A percentile compares a stretch with the other conserved stretches of the same genome.
Evolutionary conservation across 2,797 vertebrate species (phyloP).

Genomic region (Phataginus tricuspis): DNA sequence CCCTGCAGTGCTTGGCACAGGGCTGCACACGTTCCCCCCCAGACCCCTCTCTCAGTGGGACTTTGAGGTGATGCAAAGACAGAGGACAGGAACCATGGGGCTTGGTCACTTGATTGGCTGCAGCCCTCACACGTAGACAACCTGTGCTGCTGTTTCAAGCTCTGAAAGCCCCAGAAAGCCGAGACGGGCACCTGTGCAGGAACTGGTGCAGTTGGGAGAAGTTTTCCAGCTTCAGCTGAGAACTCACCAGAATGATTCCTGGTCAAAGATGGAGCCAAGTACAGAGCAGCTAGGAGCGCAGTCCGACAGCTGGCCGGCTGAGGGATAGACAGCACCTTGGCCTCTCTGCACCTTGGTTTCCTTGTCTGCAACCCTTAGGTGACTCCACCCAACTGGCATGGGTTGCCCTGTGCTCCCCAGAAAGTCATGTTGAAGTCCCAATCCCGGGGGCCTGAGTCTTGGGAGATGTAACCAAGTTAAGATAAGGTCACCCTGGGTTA

Average conservation of each 20-base stretch:
- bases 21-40: neutral
- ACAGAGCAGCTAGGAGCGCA: neutral
- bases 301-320: accelerated
- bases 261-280: accelerated
- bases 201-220: accelerated
- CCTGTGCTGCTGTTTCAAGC: neutral
- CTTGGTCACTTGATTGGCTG: neutral
- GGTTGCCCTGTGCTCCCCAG: no score
- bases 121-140: neutral
- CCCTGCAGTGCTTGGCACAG: neutral
- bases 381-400: accelerated
- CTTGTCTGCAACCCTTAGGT: neutral
- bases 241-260: accelerated
- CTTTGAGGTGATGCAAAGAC: no score
- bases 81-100: neutral
- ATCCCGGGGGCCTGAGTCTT: neutral
- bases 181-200: no score
- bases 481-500: neutral
- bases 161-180: neutral
- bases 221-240: no score
- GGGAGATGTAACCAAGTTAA: neutral
- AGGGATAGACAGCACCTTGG: accelerated
- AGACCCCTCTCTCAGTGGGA: neutral
- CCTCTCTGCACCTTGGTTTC: neutral
- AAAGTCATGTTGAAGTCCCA: neutral